Evolutionary conservation across 2,113 vertebrate genomes (phyloP).

Genomic region (Crotalus viridis): DNA sequence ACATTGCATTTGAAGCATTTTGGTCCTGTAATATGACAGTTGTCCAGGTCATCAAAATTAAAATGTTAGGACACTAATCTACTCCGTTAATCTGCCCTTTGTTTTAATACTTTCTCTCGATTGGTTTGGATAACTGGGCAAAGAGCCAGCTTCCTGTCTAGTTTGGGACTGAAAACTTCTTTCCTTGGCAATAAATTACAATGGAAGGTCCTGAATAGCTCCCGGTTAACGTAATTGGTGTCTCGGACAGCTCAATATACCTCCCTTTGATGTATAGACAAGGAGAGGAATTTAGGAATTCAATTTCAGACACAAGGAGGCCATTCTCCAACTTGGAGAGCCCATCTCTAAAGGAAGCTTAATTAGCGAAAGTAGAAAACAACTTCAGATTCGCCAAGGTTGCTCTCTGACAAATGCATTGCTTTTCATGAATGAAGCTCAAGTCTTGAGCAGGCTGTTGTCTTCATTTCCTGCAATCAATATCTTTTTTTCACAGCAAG

Average conservation of each 20-base stretch:
- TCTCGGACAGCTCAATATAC: slow-evolving; percentile 59
- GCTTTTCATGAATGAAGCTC: slow-evolving; percentile 62
- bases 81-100: slow-evolving; percentile 65
- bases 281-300: slow-evolving; percentile 64
- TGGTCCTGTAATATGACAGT: slow-evolving; percentile 64
- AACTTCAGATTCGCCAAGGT: slow-evolving; percentile 61
- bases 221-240: slow-evolving; percentile 61
- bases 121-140: slow-evolving; percentile 70
- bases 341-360: slow-evolving; percentile 53
- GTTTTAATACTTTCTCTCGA: slow-evolving; percentile 68
- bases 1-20: slow-evolving; percentile 73
- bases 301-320: slow-evolving; percentile 42
- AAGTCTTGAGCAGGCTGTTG: slow-evolving; percentile 53
- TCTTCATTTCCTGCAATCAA: slow-evolving; percentile 31
- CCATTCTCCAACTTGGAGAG: slow-evolving; percentile 45
- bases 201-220: slow-evolving; percentile 59
- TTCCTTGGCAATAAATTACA: slow-evolving; percentile 68
- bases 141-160: slow-evolving; percentile 67
- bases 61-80: slow-evolving; percentile 54
- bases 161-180: slow-evolving; percentile 62
- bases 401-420: slow-evolving; percentile 65
- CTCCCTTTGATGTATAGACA: slow-evolving; percentile 62
- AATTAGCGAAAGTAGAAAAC: slow-evolving; percentile 68
- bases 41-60: slow-evolving; percentile 72
- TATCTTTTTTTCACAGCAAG: slow-evolving; percentile 40